phyloP scores from a whole-genome alignment of 2,888 invertebrate species.

The Notodonta dromedarius region DNA sequence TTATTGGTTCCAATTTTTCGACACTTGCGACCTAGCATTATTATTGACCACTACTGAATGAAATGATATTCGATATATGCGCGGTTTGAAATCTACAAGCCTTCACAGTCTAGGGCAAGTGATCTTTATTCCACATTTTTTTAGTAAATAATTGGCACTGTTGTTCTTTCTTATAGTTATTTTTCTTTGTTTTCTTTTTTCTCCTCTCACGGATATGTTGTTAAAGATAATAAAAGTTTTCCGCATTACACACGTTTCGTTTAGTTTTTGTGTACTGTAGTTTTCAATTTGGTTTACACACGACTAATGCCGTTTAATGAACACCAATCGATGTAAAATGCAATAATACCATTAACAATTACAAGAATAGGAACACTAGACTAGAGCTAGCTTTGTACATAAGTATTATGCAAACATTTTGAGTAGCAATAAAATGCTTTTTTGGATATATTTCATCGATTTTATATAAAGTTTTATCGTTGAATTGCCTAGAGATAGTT shows the following conservation, averaged over 20 bases:
- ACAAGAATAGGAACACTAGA: slow-evolving; percentile 30
- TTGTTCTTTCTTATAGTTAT: slow-evolving; percentile 76
- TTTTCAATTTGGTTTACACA: slow-evolving; percentile 30
- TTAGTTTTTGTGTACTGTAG: slow-evolving; percentile 54
- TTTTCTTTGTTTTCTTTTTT: slow-evolving; percentile 68
- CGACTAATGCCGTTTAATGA: slow-evolving; percentile 28
- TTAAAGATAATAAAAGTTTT: slow-evolving; percentile 75
- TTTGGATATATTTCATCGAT: slow-evolving; percentile 47
- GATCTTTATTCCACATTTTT: slow-evolving; percentile 51
- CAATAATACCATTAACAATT: slow-evolving; percentile 35
- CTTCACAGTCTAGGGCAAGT: slow-evolving; percentile 44
- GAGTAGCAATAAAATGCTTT: slow-evolving; percentile 54
- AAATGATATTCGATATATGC: slow-evolving; percentile 48
- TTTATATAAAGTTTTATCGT: slow-evolving; percentile 46
- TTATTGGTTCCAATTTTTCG: slow-evolving; percentile 72
- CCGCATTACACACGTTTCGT: slow-evolving; percentile 66
- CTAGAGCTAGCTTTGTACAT: slow-evolving; percentile 63
- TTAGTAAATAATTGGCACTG: slow-evolving; percentile 78
- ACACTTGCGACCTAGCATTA: slow-evolving; percentile 64
- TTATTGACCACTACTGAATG: slow-evolving; percentile 62
- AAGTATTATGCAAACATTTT: slow-evolving; percentile 50
- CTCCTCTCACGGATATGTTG: slow-evolving; percentile 68
- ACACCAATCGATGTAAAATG: slow-evolving; percentile 40
- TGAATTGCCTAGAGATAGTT: slow-evolving; percentile 52
- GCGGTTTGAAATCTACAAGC: slow-evolving; percentile 39